Percentiles rank a stretch among this genome's conserved stretches.
phyloP scores from a whole-genome alignment of 1,140 invertebrate species.

The Nilaparvata lugens region DNA sequence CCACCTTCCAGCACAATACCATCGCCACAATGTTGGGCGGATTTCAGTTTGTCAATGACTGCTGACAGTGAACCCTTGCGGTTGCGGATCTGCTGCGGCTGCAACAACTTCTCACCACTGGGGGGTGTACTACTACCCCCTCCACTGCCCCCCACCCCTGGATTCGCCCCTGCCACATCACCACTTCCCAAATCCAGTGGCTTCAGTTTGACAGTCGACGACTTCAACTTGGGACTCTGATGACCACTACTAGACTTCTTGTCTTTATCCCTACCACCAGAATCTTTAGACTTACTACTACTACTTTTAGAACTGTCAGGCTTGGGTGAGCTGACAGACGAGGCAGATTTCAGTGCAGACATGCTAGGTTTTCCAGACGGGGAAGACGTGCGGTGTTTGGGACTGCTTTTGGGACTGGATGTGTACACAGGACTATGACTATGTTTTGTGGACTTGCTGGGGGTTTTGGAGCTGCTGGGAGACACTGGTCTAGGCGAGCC shows the following conservation, averaged over 20 bases:
- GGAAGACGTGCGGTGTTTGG: constrained; percentile 61
- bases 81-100: constrained; percentile 44
- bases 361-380: constrained; percentile 81
- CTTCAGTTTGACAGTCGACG: constrained; percentile 54
- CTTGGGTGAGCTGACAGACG: constrained; percentile 53
- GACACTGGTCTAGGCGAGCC: constrained; percentile 49
- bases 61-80: constrained; percentile 71
- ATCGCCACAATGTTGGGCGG: constrained; percentile 49
- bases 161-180: constrained; percentile 3
- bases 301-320: constrained; percentile 25
- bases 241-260: constrained; percentile 34
- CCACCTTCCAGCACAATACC: constrained; percentile 20
- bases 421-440: constrained; percentile 40
- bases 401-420: constrained; percentile 40
- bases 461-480: constrained; percentile 43
- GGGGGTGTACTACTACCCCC: constrained; percentile 15
- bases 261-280: constrained; percentile 32
- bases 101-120: constrained; percentile 9
- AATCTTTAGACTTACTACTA: constrained; percentile 29
- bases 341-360: constrained; percentile 74
- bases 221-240: constrained; percentile 56
- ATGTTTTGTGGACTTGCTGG: constrained; percentile 59
- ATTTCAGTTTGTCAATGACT: constrained; percentile 78
- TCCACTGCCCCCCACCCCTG: constrained; percentile 11
- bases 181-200: constrained; percentile 46